These are phyloP conservation scores for Stichopus horrens DNA, from an alignment of 53 echinoderm and acorn worm genomes.

Conservation along the genomic window DNA sequence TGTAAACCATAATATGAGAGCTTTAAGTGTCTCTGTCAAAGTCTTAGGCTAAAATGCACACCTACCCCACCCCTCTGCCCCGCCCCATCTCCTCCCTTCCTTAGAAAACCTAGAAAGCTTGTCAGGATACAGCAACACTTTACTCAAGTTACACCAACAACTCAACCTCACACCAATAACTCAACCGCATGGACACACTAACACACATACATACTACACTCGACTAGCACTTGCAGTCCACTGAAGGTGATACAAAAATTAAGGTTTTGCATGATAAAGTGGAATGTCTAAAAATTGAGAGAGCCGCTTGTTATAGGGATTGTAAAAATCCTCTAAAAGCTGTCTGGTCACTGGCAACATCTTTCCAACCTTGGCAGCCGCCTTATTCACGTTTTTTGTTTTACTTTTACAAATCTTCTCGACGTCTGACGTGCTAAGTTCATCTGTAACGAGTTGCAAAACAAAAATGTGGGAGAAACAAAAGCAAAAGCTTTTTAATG, in stretches of 20 bases:
- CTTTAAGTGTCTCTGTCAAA: too few species aligned
- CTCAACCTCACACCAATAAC: too few species aligned
- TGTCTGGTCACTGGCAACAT: conserved; percentile 18
- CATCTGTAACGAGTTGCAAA: background rate
- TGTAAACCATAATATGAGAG: too few species aligned
- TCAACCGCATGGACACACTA: too few species aligned
- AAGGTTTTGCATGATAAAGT: conserved; percentile 17
- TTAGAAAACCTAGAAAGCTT: too few species aligned
- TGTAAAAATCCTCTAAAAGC: conserved; percentile 40
- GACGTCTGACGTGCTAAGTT: background rate
- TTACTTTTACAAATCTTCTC: background rate
- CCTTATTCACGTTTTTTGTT: conserved; percentile 32
- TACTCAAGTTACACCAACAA: too few species aligned
- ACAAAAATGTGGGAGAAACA: background rate
- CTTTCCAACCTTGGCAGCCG: background rate
- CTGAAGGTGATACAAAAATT: background rate
- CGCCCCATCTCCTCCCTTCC: too few species aligned
- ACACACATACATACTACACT: too few species aligned
- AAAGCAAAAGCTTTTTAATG: background rate
- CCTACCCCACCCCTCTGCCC: too few species aligned
- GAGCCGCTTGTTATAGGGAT: conserved; percentile 2
- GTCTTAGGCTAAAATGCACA: too few species aligned
- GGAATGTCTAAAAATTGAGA: conserved; percentile 27
- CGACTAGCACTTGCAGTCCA: too few species aligned
- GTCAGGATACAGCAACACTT: too few species aligned